Evolutionary conservation across 1,140 invertebrate genomes (phyloP).

Genomic region (Ganaspis sp.): DNA sequence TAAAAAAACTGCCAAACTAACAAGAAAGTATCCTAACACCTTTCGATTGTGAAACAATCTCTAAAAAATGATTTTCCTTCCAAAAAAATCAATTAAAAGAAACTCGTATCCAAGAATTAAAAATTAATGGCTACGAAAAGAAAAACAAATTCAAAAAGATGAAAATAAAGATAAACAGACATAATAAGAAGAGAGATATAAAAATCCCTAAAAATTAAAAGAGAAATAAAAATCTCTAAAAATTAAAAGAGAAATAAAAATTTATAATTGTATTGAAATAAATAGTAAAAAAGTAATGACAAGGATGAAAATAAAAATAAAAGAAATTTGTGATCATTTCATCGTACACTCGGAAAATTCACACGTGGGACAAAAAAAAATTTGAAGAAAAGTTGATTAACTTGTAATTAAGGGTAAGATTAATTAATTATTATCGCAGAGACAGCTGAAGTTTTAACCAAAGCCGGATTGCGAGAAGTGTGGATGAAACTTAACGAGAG

Average conservation of each 20-base stretch:
- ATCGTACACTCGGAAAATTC: conserved; percentile 4
- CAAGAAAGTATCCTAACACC: background rate
- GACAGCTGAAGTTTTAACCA: conserved; percentile 29
- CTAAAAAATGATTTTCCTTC: background rate
- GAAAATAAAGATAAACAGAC: background rate
- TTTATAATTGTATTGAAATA: no score
- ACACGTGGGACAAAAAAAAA: background rate
- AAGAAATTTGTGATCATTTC: background rate
- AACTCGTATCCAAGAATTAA: no score
- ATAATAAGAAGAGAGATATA: no score
- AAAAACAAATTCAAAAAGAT: background rate
- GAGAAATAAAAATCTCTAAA: no score
- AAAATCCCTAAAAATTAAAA: no score
- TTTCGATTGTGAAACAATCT: background rate
- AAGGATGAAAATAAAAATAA: no score
- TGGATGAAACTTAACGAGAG: background rate
- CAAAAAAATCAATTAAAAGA: no score
- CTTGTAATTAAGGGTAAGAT: background rate
- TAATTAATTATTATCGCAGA: background rate
- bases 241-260: no score
- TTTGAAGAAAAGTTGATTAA: background rate
- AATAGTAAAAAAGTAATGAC: no score
- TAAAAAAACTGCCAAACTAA: background rate
- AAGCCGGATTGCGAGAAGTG: background rate
- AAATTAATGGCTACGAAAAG: no score